Percentiles rank a stretch among this genome's conserved stretches.
Evolutionary conservation across 2,888 invertebrate species (phyloP).

Genomic region (Megamerina dolium): DNA sequence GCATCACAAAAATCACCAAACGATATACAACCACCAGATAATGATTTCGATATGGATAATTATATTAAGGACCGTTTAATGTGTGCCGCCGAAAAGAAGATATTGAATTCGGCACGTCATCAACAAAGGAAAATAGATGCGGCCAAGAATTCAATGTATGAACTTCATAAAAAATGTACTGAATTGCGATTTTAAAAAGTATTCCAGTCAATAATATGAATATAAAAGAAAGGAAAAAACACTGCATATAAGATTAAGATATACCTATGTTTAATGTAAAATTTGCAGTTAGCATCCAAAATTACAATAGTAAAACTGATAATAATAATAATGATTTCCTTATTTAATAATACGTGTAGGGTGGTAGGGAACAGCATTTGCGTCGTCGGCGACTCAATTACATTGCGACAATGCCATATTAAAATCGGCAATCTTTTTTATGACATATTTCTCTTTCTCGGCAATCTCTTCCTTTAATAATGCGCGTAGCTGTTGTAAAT

Average conservation of each 20-base stretch:
- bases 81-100: constrained; percentile 40
- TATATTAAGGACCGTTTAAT: constrained; percentile 39
- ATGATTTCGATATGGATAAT: constrained; percentile 38
- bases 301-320: too few species aligned
- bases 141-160: background rate
- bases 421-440: constrained; percentile 40
- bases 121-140: constrained; percentile 1
- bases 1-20: constrained; percentile 31
- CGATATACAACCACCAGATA: constrained; percentile 22
- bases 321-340: too few species aligned
- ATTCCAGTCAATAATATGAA: too few species aligned
- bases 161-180: too few species aligned
- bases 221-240: too few species aligned
- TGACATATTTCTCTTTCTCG: constrained; percentile 39
- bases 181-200: too few species aligned
- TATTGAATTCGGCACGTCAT: constrained; percentile 14
- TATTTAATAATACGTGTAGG: too few species aligned
- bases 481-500: constrained; percentile 52
- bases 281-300: too few species aligned
- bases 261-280: too few species aligned
- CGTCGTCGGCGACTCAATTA: too few species aligned
- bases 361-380: too few species aligned
- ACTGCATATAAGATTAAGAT: too few species aligned
- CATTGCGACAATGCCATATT: constrained; percentile 29
- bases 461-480: constrained; percentile 39